These are phyloP conservation scores for Hydrolagus affinis DNA, from an alignment of 2,113 vertebrate species.

Conservation along the genomic window DNA sequence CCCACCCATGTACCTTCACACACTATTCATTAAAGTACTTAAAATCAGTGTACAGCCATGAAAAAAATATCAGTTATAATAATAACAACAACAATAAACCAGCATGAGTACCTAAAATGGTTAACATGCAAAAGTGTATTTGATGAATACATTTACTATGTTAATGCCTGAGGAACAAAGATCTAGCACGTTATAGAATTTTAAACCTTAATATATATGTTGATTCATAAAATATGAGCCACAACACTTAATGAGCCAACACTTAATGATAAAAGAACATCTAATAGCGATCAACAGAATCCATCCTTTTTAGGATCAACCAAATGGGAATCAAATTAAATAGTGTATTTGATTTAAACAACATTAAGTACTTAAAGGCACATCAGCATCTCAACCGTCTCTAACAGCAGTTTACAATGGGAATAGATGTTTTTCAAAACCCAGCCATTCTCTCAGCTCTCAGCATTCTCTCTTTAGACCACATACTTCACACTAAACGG, in stretches of 20 bases:
- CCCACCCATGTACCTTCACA: not conserved
- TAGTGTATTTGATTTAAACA: not conserved
- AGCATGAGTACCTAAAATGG: not conserved
- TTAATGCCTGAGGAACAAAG: not conserved
- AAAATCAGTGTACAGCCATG: not conserved
- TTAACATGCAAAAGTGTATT: not conserved
- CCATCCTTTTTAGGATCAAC: not conserved
- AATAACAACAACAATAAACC: no score
- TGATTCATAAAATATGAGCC: not conserved
- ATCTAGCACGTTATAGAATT: no score
- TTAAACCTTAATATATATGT: not conserved
- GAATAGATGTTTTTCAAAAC: conserved; percentile 2
- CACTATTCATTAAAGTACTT: not conserved
- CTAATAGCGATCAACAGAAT: not conserved
- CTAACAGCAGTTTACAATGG: no score
- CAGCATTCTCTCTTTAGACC: not conserved
- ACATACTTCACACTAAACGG: not conserved
- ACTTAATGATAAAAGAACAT: not conserved
- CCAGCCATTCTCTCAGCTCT: not conserved
- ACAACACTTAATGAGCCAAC: not conserved
- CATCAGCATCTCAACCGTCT: no score
- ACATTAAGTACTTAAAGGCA: not conserved
- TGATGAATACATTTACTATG: conserved; percentile 2
- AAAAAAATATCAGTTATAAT: not conserved
- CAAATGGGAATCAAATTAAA: not conserved